Evolutionary conservation across 2,888 invertebrate species (phyloP).

Genomic region (Cosmia pyralina): DNA sequence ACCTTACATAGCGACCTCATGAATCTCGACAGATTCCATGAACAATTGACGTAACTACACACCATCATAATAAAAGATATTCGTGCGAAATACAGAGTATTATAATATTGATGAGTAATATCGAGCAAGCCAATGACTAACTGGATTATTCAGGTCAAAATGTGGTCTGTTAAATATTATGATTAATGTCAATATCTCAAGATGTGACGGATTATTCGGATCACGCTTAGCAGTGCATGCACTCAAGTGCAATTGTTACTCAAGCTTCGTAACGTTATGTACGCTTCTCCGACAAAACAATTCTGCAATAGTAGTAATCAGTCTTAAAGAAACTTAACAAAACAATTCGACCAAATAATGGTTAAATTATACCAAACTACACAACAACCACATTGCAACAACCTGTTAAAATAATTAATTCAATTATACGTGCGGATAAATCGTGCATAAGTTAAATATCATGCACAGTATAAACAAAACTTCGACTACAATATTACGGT

Average conservation of each 20-base stretch:
- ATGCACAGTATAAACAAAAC: constrained; percentile 47
- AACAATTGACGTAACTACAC: constrained; percentile 25
- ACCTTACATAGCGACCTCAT: constrained; percentile 51
- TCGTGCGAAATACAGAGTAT: constrained; percentile 20
- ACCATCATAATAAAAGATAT: constrained; percentile 16
- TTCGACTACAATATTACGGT: constrained; percentile 33
- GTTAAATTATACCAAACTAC: constrained; percentile 48
- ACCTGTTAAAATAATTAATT: constrained; percentile 49
- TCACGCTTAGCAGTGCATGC: constrained; percentile 53
- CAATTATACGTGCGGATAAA: constrained; percentile 48
- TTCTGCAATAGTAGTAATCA: constrained; percentile 25
- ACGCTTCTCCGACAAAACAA: constrained; percentile 25
- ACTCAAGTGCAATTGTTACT: constrained; percentile 38
- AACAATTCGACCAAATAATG: constrained; percentile 52
- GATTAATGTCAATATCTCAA: constrained; percentile 32
- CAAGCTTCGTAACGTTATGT: constrained; percentile 47
- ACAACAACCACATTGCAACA: constrained; percentile 43
- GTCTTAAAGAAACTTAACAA: constrained; percentile 42
- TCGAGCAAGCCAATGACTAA: constrained; percentile 71
- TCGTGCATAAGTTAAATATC: constrained; percentile 52
- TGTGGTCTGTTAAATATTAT: constrained; percentile 62
- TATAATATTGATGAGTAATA: constrained; percentile 65
- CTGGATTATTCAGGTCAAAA: constrained; percentile 71
- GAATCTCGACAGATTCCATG: constrained; percentile 50
- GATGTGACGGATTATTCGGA: constrained; percentile 25